Base-by-base conservation (phyloP, 2,113 vertebrate genomes). In the Struthio camelus region DNA sequence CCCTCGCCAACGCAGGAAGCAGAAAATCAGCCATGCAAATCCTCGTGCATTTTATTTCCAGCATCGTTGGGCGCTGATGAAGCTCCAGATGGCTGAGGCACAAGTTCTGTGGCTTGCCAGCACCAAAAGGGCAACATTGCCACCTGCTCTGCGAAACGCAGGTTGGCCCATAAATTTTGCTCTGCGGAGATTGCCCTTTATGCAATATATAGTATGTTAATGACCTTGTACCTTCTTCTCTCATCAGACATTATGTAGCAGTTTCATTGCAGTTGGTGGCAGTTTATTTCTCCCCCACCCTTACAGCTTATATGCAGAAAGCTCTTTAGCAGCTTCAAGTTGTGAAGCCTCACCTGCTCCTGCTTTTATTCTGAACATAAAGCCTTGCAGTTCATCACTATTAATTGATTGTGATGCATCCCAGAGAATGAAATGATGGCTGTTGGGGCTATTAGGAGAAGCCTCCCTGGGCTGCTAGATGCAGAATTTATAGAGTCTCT, bases 401-500 rank as follows among this genome's bases (percentile, higher is more conserved):
- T 95, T 96, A 92, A 73, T 86, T 92, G 95, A 66, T 96, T 83
- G 82, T 86, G 93, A 80, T 97, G 96, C 93, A 93, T 94, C 82
- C 85, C 95, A 96, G 94, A 96, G 90, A 94, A 95, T 77, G 92
- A 96, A 96, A 96, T 87, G 14, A 84, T 90, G 78, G 89, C 92
- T 95, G 77, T 50, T 91, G 93, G 84, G 87, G 80, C 96, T 89
- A 87, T 94, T 95, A 96, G 81, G 84, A 96, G 95, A 95, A 50
- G 25, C 65, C 85, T 93, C 76, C 76, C 82, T 38, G 62, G 85
- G 91, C 93, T 83, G 83, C 78, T 94, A 94, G 95, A 73, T 96
- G 54, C 79, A 95, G 94, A 92, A 97, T 97, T 97, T 96, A 97
- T 93, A 46, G 75, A 93, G 73, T 69, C 92, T 97, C 75, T 80